Base-by-base conservation (phyloP, 2,113 vertebrate genomes). In the Lathamus discolor region DNA sequence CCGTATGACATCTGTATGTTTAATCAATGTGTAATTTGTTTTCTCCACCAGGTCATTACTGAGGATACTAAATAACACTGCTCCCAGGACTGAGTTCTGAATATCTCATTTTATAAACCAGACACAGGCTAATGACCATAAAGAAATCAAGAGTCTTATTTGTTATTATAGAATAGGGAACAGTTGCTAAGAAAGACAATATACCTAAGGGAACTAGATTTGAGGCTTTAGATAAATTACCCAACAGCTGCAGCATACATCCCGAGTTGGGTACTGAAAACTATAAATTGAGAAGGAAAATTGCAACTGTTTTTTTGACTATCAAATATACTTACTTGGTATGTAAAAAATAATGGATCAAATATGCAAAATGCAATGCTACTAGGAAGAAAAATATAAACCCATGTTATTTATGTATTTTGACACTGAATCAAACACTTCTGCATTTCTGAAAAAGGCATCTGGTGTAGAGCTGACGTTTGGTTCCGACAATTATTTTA, bases 141-240 rank as follows among this genome's bases (percentile, higher is more conserved):
- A 85, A 88, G 90, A 73, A 93, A 94, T 33, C 48, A 29, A n/a
- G 46, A 87, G 66, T 54, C 57, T 31, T 33, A 28, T 44, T 55
- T 77, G 72, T 88, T 92, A 67, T 81, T 74, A 31, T 11, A 55
- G 94, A 86, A 70, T 1, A 86, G 87, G 89, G 85, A 95, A 80
- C 23, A 28, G 84, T 92, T 88, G 66, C 63, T 28, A 17, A 80
- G 90, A 54, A 83, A 90, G 43, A 33, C 44, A 95, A 90, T 54
- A 90, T 6, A 57, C 93, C 90, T 43, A 20, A 39, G 93, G 94
- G 94, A 96, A 44, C 52, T 6, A 67, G 70, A 43, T 29, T 70
- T 88, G 0, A 59, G 52, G 46, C 62, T 88, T 11, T 5, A 78
- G 87, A 90, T 49, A 52, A 88, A 96, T 93, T 10, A 88, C 90